Evolutionary conservation across 2,113 vertebrate genomes (phyloP), one percentile per base, ranked within the genome.

Genomic region (Merops nubicus): DNA sequence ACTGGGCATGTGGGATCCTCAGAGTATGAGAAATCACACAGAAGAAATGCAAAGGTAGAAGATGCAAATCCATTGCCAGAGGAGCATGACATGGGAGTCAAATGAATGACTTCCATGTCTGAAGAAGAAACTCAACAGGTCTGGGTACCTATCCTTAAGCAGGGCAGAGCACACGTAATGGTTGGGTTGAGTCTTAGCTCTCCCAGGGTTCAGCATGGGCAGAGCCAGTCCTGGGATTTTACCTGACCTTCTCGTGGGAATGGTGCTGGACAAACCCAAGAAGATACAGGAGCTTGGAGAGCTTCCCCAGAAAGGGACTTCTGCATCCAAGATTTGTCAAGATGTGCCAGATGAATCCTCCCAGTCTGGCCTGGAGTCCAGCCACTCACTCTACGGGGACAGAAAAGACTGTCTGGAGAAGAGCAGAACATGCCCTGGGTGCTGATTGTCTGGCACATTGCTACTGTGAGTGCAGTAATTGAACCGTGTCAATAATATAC

Each of bases 21-120:
- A 2, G 70, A 57, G 45, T 43, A 45, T 31, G 48, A 80, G 85
- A 80, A 90, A 51, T 79, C 70, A 45, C 85, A 36, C 6, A 4
- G 65, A 74, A 91, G 90, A 83, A 76, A 82, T 69, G 78, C 74
- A 94, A 94, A 97, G 62, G 36, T 60, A 80, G 75, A 57, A 76
- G 78, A 95, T 96, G 92, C 75, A 95, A 96, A 95, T 93, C 53
- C 1, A 0, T 23, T 50, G 90, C 62, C 57, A 88, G 90, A 94
- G 82, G 88, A 95, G 40, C 26, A 25, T 8, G 29, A 72, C 74
- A n/a, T 29, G 56, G 31, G 21, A 79, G 51, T 47, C 26, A 63
- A 68, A 78, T 3, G 34, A 67, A 15, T 9, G 23, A 56, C 22
- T 85, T 57, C 40, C 47, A 36, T 56, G n/a, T 57, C 65, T 76